A percentile compares a stretch with the other conserved stretches of the same genome.
Evolutionary conservation across 2,113 vertebrate genomes (phyloP).

Genomic region (Cavia porcellus): DNA sequence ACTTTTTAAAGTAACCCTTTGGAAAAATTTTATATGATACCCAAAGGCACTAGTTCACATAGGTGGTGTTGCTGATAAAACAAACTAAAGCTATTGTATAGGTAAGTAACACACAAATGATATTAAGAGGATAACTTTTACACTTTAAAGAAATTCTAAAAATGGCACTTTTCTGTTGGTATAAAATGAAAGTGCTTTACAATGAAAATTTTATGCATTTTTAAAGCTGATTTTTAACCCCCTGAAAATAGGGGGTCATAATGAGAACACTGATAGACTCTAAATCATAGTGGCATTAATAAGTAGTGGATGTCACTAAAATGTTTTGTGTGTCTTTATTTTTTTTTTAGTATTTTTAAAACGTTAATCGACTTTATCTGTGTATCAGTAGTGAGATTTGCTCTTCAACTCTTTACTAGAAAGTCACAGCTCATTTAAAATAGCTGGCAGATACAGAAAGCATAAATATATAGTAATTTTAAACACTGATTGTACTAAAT

Average conservation of each 20-base stretch:
- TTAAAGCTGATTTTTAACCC: slow-evolving; percentile 88
- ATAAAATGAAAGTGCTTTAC: slow-evolving; percentile 89
- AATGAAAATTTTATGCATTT: slow-evolving; percentile 84
- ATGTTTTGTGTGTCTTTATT: slow-evolving; percentile 70
- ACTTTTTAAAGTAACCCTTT: slow-evolving; percentile 83
- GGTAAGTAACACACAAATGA: slow-evolving; percentile 44
- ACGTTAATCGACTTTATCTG: slow-evolving; percentile 86
- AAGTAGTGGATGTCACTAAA: slow-evolving; percentile 84
- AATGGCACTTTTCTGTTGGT: slow-evolving; percentile 87
- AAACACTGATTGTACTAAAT: slow-evolving; percentile 93
- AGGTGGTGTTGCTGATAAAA: slow-evolving; percentile 85
- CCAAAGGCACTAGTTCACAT: slow-evolving; percentile 90
- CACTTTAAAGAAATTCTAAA: slow-evolving; percentile 83
- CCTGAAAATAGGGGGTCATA: slow-evolving; percentile 88
- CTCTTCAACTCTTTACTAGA: slow-evolving; percentile 90
- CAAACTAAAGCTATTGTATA: slow-evolving; percentile 59
- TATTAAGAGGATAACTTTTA: slow-evolving; percentile 75
- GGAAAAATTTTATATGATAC: slow-evolving; percentile 86
- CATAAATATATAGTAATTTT: slow-evolving; percentile 91
- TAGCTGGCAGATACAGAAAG: slow-evolving; percentile 91
- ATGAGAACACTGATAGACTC: slow-evolving; percentile 85
- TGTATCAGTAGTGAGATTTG: slow-evolving; percentile 87
- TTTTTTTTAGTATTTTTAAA: slow-evolving; percentile 83
- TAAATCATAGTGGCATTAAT: slow-evolving; percentile 81
- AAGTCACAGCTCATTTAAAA: slow-evolving; percentile 92